Conservation (phyloP, 2,797 vertebrate genomes). For the Syndactyla subalaris region DNA sequence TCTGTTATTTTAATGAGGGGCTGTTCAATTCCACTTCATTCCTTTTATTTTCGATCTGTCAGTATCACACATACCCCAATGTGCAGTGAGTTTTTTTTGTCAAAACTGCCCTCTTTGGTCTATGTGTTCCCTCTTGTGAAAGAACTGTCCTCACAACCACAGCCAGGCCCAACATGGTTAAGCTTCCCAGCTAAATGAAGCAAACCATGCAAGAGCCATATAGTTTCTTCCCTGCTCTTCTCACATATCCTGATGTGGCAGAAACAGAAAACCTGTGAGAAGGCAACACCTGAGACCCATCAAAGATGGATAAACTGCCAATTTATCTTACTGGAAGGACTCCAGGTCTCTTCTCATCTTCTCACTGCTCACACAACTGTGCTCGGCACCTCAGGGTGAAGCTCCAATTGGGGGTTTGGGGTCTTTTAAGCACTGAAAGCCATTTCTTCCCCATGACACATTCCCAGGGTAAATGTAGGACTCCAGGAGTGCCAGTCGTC, state of each 20-base stretch:
- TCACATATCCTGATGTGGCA: neutral
- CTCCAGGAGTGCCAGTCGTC: accelerated
- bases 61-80: neutral
- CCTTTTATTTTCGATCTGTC: neutral
- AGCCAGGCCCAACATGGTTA: neutral
- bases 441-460: neutral
- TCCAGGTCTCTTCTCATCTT: neutral
- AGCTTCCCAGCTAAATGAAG: neutral
- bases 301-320: neutral
- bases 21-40: neutral
- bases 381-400: neutral
- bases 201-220: neutral
- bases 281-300: neutral
- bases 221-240: neutral
- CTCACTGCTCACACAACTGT: neutral
- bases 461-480: neutral
- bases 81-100: neutral
- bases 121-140: neutral
- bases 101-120: neutral
- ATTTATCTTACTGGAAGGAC: neutral
- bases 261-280: neutral
- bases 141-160: neutral
- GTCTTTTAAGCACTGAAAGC: neutral
- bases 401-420: neutral
- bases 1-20: neutral